Conservation (phyloP, 2,113 vertebrate genomes). For the Crotophaga sulcirostris region DNA sequence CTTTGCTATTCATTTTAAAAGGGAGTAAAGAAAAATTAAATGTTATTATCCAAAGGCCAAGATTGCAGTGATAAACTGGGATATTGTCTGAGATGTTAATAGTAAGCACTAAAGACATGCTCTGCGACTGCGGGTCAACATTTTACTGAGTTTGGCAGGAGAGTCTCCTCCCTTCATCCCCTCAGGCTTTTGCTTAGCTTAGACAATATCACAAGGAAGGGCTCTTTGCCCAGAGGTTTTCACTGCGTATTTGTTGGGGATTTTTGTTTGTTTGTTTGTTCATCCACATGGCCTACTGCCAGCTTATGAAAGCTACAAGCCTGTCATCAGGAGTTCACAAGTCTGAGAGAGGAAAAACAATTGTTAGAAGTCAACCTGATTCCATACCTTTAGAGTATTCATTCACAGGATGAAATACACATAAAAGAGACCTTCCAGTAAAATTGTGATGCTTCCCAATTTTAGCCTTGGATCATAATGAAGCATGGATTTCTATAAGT, state of each 20-base stretch:
- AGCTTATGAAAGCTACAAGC: conserved; percentile 48
- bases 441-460: rapidly evolving
- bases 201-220: conserved; percentile 68
- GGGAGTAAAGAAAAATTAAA: not conserved
- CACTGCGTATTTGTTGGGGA: conserved; percentile 26
- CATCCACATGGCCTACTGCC: conserved; percentile 6
- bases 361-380: not conserved
- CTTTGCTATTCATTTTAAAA: not conserved
- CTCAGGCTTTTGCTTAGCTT: conserved; percentile 47
- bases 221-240: conserved; percentile 65
- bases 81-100: not conserved
- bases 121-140: not conserved
- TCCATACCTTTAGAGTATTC: not conserved
- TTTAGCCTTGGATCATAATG: not conserved
- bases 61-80: conserved; percentile 25
- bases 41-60: not conserved
- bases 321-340: conserved; percentile 43
- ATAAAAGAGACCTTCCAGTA: not conserved
- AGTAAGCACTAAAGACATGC: not conserved
- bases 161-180: conserved; percentile 30
- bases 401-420: not conserved
- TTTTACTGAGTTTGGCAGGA: conserved; percentile 28
- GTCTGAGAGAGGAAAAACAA: conserved; percentile 7
- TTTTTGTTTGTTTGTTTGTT: conserved; percentile 68
- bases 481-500: not conserved